Base-by-base conservation (phyloP, 2,797 vertebrate species). In the Scolopax bukidnonensis region DNA sequence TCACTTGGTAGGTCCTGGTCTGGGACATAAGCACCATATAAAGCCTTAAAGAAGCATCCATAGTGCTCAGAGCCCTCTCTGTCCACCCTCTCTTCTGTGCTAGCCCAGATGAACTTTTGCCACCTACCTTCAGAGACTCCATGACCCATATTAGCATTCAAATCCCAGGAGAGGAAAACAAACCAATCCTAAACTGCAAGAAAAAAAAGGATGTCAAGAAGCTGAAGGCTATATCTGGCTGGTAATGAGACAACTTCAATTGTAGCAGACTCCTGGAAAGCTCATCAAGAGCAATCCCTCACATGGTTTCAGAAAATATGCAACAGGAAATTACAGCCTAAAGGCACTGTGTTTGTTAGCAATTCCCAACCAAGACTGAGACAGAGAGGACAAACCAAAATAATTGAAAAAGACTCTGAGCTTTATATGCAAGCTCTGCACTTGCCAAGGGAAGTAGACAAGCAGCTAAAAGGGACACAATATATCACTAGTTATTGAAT, bases 241-340 rank as follows among this genome's bases (percentile, higher is more conserved):
- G 67, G 36, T 93, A 96, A 95, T 89, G 82, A 96, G 77, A 70
- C 90, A 91, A 89, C 86, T 57, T 94, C 91, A 85, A 38, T 89
- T 93, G 96, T 50, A 95, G 77, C 80, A 90, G 56, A 68, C 60
- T 92, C 70, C 85, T 79, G 84, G 83, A 91, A 95, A 94, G 91
- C 91, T 96, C 94, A 96, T 93, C 87, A 94, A 45, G 80, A 90
- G 11, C 80, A 82, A 95, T 87, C 74, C 63, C 83, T 97, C 84
- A 85, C 70, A 79, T 36, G 71, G 83, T 71, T 93, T 96, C 95
- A 93, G 80, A 96, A 96, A 95, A 91, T 93, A 96, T 85, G 93
- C 85, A 96, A 94, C 93, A 95, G 91, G 91, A 97, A 96, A 96
- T 97, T 95, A 91, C 77, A 77, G 91, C 95, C 96, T 43, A 70